Evolutionary conservation across 2,888 invertebrate genomes (phyloP).

Genomic region (Rotaria socialis): DNA sequence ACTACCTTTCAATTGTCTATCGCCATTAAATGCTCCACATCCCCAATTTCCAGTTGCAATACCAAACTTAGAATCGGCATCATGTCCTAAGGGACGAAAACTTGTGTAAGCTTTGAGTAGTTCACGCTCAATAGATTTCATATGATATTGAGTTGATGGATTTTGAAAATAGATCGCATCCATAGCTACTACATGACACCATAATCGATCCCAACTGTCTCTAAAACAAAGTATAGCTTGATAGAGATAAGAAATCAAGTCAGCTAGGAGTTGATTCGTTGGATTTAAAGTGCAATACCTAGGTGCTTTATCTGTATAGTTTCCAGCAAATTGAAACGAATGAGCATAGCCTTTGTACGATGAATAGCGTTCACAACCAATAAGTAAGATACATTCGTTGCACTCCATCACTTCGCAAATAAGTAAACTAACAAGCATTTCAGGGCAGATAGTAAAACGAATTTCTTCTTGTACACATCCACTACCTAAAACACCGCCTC

Average conservation of each 20-base stretch:
- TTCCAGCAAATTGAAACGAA: conserved; percentile 32
- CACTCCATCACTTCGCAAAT: conserved; percentile 73
- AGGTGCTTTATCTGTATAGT: conserved; percentile 30
- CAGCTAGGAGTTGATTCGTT: too few relatives aligned
- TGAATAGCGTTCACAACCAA: conserved; percentile 67
- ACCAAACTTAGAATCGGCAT: conserved; percentile 52
- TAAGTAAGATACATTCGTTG: conserved; percentile 73
- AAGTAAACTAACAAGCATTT: conserved; percentile 75
- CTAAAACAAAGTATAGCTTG: conserved; percentile 49
- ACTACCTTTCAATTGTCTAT: conserved; percentile 56
- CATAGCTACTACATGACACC: conserved; percentile 72
- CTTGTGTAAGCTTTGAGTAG: conserved; percentile 71
- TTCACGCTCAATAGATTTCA: conserved; percentile 66
- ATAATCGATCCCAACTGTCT: conserved; percentile 59
- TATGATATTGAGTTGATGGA: conserved; percentile 59
- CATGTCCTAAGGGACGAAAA: conserved; percentile 19
- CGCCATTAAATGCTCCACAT: conserved; percentile 79
- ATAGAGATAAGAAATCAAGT: too few relatives aligned
- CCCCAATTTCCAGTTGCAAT: conserved; percentile 93
- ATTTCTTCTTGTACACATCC: conserved; percentile 93
- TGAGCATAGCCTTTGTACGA: conserved; percentile 39
- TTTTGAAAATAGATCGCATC: conserved; percentile 73
- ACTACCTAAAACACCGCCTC: conserved; percentile 77
- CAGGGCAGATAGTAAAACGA: conserved; percentile 82
- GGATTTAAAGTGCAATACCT: not conserved